Base-by-base conservation (phyloP, 2,797 vertebrate species). In the Apogon talboti region DNA sequence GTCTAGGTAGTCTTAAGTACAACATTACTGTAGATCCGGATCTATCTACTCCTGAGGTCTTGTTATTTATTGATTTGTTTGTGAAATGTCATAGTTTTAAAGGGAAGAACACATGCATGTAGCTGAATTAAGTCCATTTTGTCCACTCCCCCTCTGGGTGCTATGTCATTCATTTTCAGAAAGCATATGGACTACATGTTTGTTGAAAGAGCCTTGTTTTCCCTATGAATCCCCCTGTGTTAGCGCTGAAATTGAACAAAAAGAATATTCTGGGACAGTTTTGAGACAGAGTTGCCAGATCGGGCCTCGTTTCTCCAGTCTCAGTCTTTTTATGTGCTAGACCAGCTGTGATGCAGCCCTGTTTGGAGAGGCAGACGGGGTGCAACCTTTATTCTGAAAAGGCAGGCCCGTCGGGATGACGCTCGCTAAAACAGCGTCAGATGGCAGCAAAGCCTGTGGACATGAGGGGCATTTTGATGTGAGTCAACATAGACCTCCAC, bases 341-440 rank as follows among this genome's bases (percentile, higher is more conserved):
- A 89, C 82, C 83, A 85, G 82, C 83, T 83, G 74, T 76, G 78
- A 83, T 72, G 58, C 45, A 65, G 65, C 38, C 53, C 64, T 80
- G 70, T 85, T 82, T 79, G 65, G 76, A 86, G 73, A 78, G 66
- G 43, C 71, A 81, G 75, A 74, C 11, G 30, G 73, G 69, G 61
- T 56, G 64, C 74, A 83, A 81, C 80, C 80, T 84, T 87, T 82
- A 81, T 85, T 83, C 65, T 58, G 68, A 81, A 85, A 89, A 88
- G 72, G 54, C 76, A 75, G 59, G 68, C 64, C 82, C 69, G 4
- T 11, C 21, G 73, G 85, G 77, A 82, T 50, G 67, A 52, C 21
- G 13, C 59, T 58, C 78, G 55, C 75, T 68, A 57, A 84, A 79
- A 75, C 58, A 13, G 70, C 38, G 15, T 76, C 84, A 84, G 78